A percentile compares a stretch with the other conserved stretches of the same genome.
Conservation (phyloP, 1,140 invertebrate genomes). For the Lordiphosa clarofinis region DNA sequence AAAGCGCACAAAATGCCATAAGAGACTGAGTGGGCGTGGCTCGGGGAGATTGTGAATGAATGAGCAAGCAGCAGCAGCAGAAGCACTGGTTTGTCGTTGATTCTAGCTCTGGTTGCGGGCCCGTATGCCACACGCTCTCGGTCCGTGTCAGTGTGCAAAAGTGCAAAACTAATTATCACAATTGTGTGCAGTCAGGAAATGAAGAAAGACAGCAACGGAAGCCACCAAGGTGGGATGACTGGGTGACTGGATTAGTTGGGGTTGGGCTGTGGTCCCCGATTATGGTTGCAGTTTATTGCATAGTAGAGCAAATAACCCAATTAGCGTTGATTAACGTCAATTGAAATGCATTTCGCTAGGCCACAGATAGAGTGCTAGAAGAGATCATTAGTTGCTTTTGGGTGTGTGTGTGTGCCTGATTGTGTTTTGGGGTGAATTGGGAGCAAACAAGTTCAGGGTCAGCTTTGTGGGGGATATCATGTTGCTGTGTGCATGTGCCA, state of each 20-base stretch:
- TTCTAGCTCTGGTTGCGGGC: constrained; percentile 8
- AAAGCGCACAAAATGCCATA: constrained; percentile 66
- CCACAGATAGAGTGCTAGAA: neutral
- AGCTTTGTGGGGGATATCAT: neutral
- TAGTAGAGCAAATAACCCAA: constrained; percentile 69
- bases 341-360: constrained; percentile 64
- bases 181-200: constrained; percentile 75
- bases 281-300: constrained; percentile 70
- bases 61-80: constrained; percentile 26
- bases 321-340: constrained; percentile 75
- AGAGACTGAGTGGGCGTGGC: constrained; percentile 27
- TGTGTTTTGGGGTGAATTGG: neutral
- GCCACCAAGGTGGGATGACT: constrained; percentile 62
- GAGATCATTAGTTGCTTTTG: constrained; percentile 6
- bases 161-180: constrained; percentile 77
- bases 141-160: constrained; percentile 49
- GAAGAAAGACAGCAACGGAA: constrained; percentile 75
- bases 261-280: constrained; percentile 30
- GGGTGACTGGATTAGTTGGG: constrained; percentile 20
- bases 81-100: constrained; percentile 12
- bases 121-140: constrained; percentile 8
- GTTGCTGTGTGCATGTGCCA: no score
- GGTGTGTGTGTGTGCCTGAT: neutral
- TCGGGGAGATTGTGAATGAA: constrained; percentile 23
- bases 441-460: constrained; percentile 37